Percentiles rank a stretch among this genome's conserved stretches.
Evolutionary conservation across 2,113 vertebrate genomes (phyloP).

Genomic region (Ptyas mucosa): DNA sequence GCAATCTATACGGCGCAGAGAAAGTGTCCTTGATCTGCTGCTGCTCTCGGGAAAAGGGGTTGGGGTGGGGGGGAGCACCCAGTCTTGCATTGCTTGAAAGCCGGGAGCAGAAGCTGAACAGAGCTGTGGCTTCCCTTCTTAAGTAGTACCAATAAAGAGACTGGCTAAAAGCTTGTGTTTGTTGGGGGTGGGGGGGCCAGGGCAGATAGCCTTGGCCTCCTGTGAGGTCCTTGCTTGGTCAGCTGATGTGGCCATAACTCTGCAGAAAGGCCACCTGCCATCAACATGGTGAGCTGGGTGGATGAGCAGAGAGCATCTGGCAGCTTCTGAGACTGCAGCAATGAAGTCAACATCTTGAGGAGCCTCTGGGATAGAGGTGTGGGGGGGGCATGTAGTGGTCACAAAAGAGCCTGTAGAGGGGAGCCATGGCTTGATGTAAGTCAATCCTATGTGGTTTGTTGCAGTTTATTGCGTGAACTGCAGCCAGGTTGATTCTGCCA

Average conservation of each 20-base stretch:
- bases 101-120: neutral
- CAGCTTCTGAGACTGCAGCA: neutral
- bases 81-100: neutral
- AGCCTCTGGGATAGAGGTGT: neutral
- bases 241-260: neutral
- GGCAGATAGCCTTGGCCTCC: neutral
- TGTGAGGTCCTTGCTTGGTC: neutral
- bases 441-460: neutral
- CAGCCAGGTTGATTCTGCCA: neutral
- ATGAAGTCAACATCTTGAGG: neutral
- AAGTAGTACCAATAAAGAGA: neutral
- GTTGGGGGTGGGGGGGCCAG: neutral
- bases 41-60: neutral
- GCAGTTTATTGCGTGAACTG: neutral
- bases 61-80: neutral
- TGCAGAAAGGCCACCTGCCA: neutral
- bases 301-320: rapidly evolving
- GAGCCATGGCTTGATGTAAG: neutral
- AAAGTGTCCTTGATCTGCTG: neutral
- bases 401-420: too few relatives aligned
- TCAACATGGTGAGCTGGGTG: neutral
- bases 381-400: too few relatives aligned
- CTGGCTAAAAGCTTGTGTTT: neutral
- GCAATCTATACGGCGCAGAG: neutral
- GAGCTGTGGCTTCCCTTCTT: neutral